Base-by-base conservation (phyloP, 2,888 invertebrate species). In the Steinernema hermaphroditum region DNA sequence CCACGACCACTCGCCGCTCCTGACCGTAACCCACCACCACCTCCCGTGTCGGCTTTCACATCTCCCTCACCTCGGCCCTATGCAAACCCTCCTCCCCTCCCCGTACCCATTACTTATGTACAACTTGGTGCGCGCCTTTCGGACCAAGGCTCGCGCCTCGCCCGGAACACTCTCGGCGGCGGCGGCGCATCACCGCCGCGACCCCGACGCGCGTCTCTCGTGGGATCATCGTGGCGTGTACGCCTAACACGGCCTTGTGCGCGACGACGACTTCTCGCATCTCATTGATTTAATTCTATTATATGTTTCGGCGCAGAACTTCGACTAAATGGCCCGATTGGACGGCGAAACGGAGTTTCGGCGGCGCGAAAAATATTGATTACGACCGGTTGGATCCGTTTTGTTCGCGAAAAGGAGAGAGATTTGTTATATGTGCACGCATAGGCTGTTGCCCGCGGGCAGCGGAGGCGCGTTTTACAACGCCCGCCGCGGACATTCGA, bases 131-230 rank as follows among this genome's bases (percentile, higher is more conserved):
- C 37, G 37, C 37, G 37, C 37, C 37, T 37, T 37, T 37, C 12
- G 37, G 37, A 37, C 29, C 62, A 29, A 12, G n/a, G n/a, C n/a
- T n/a, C n/a, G n/a, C n/a, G n/a, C n/a, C n/a, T 14, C 62, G 62
- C 2, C 32, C 29, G 62, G 32, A 62, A 14, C 62, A 62, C 62
- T 62, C 62, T 62, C 32, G 62, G 29, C 62, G 27, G 29, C 62
- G 32, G 29, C 62, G 27, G 14, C 62, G 62, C 62, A 29, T 62
- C 62, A 8, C 37, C n/a, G 54, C 32, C 32, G 62, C 50, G 50
- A 50, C 50, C 50, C 50, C 27, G 27, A 54, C 62, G 62, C 62
- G 62, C 62, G 62, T 12, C 62, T 12, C 62, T 54, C 54, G 22
- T 27, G 19, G 32, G 62, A 62, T 62, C 29, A 62, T 32, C 27